Evolutionary conservation across 1,140 invertebrate species (phyloP).

Genomic region (Ylistrum balloti): DNA sequence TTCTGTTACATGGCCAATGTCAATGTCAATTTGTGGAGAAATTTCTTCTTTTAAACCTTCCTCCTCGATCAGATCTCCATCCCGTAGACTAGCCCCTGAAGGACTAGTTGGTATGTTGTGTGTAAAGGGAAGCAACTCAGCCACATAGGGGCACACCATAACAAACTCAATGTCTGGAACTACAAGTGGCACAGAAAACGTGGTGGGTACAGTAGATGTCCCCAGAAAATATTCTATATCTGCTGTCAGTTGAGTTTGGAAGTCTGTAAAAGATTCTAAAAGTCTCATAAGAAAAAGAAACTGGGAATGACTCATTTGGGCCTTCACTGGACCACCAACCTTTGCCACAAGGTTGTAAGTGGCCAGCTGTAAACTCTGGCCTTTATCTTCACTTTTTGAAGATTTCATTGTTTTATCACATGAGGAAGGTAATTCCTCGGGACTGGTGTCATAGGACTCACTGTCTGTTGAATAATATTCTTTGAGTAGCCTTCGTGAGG

Average conservation of each 20-base stretch:
- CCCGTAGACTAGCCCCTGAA: background rate
- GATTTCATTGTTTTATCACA: constrained; percentile 21
- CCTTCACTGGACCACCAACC: constrained; percentile 73
- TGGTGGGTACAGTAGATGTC: constrained; percentile 51
- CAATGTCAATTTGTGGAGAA: background rate
- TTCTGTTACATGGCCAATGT: background rate
- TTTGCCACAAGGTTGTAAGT: constrained; percentile 74
- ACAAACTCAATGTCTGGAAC: constrained; percentile 93
- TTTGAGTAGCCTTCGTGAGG: constrained; percentile 61
- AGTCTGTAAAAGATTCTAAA: constrained; percentile 90
- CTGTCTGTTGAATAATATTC: constrained; percentile 63
- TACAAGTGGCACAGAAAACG: constrained; percentile 86
- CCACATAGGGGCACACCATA: constrained; percentile 88
- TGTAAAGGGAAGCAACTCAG: constrained; percentile 67
- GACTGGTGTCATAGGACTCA: constrained; percentile 46
- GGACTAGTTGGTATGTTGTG: constrained; percentile 42
- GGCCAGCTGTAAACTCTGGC: constrained; percentile 63
- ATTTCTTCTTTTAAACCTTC: constrained; percentile 24
- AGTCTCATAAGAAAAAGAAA: constrained; percentile 93
- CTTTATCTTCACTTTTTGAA: constrained; percentile 55
- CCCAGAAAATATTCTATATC: constrained; percentile 88
- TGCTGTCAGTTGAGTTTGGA: constrained; percentile 85
- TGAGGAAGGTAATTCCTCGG: background rate
- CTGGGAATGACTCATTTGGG: constrained; percentile 92
- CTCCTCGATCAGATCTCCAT: constrained; percentile 50